These are phyloP conservation scores for Leptosomus discolor DNA, from an alignment of 2,113 vertebrate genomes.

Conservation along the genomic window DNA sequence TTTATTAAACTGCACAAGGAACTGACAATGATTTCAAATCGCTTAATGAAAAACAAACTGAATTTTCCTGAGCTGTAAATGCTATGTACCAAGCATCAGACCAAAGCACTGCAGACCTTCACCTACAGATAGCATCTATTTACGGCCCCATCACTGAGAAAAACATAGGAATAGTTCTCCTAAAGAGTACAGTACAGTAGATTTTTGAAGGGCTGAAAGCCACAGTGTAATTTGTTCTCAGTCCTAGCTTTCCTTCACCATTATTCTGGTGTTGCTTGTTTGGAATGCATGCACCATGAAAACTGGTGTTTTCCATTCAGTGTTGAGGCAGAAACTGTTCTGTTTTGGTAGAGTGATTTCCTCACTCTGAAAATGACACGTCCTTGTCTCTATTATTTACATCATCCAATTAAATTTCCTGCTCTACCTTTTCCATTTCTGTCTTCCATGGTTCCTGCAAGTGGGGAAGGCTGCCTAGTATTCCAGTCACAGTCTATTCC, in stretches of 20 bases:
- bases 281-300: not conserved
- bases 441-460: constrained; percentile 89
- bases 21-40: not conserved
- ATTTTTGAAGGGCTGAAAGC: not conserved
- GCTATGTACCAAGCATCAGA: not conserved
- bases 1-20: not conserved
- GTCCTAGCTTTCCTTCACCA: not conserved
- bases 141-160: not conserved
- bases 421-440: constrained; percentile 80
- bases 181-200: not conserved
- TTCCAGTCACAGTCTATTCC: constrained; percentile 76
- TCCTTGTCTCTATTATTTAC: not conserved
- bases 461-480: constrained; percentile 64
- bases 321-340: not conserved
- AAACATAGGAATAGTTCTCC: not conserved
- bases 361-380: not conserved
- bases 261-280: not conserved
- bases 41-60: not conserved
- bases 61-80: not conserved
- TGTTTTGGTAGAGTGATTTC: not conserved
- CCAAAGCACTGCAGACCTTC: not conserved
- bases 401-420: not conserved
- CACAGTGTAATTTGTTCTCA: not conserved
- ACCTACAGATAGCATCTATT: not conserved
- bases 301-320: not conserved